These are phyloP conservation scores for Amblyopsis rosae DNA, from an alignment of 2,113 vertebrate genomes.

Conservation along the genomic window DNA sequence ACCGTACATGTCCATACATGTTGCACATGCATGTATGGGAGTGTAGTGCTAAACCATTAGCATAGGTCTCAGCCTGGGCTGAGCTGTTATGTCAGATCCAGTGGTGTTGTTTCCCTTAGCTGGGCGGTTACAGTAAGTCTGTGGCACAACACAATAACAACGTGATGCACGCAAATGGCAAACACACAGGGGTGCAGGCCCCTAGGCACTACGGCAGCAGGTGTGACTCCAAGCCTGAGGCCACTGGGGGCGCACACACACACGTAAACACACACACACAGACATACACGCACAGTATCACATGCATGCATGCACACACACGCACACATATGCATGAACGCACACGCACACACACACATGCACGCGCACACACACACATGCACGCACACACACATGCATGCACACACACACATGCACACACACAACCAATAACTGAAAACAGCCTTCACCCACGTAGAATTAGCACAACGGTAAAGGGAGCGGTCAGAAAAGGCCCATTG, in stretches of 20 bases:
- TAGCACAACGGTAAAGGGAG: conserved; percentile 48
- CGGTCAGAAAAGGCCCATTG: conserved; percentile 14
- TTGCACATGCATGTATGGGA: too few relatives aligned
- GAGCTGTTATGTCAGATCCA: too few relatives aligned
- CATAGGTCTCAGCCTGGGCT: too few relatives aligned
- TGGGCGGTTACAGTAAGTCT: conserved; percentile 38
- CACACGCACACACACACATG: conserved; percentile 55
- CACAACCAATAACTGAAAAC: conserved; percentile 10
- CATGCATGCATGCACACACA: conserved; percentile 1
- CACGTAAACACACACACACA: conserved; percentile 28
- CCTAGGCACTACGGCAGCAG: conserved; percentile 56
- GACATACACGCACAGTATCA: conserved; percentile 25
- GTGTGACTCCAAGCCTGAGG: conserved; percentile 58
- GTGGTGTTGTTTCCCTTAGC: too few relatives aligned
- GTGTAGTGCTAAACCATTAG: too few relatives aligned
- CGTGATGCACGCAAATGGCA: conserved; percentile 24
- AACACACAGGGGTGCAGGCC: conserved; percentile 41
- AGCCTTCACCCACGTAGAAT: conserved; percentile 26
- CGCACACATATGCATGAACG: conserved; percentile 15
- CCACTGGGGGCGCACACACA: conserved; percentile 45
- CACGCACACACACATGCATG: conserved; percentile 24
- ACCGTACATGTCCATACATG: too few relatives aligned
- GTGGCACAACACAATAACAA: conserved; percentile 58
- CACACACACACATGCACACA: conserved; percentile 12
- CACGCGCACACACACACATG: conserved; percentile 51